Conservation (phyloP, 1,140 invertebrate genomes). For the Pristionchus pacificus region DNA sequence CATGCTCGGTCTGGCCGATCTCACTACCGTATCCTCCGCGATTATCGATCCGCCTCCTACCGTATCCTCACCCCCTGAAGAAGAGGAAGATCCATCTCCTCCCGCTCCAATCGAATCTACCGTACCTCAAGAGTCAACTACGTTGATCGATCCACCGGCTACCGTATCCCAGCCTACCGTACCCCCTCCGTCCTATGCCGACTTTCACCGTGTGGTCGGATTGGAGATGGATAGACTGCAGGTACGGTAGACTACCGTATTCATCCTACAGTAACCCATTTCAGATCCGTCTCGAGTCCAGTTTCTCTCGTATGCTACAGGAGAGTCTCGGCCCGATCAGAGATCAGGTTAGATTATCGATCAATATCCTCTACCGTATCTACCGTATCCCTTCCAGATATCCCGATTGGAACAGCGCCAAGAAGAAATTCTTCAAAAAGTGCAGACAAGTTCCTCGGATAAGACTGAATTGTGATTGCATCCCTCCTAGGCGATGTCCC, state of each 20-base stretch:
- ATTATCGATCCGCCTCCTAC: neutral
- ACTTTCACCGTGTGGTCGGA: neutral
- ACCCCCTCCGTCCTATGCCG: neutral
- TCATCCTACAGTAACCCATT: too few species aligned
- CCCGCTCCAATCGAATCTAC: neutral
- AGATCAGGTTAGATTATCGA: neutral
- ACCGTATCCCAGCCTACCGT: neutral
- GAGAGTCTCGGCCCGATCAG: too few species aligned
- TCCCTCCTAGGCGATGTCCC: too few species aligned
- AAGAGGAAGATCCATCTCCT: too few species aligned
- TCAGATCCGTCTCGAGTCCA: neutral
- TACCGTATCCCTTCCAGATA: too few species aligned
- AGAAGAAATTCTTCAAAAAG: too few species aligned
- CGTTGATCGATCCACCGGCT: neutral
- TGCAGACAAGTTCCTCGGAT: too few species aligned
- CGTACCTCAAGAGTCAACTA: neutral
- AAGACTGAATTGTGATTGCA: too few species aligned
- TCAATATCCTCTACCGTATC: too few species aligned
- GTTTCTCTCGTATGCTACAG: neutral
- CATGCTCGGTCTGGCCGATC: neutral
- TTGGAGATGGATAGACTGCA: neutral
- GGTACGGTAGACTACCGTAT: too few species aligned
- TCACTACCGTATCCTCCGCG: neutral
- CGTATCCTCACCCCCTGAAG: neutral
- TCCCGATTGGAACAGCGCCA: too few species aligned